Evolutionary conservation across 64 coral and sea anemone genomes (phyloP).

Genomic region (Pocillopora damicornis): DNA sequence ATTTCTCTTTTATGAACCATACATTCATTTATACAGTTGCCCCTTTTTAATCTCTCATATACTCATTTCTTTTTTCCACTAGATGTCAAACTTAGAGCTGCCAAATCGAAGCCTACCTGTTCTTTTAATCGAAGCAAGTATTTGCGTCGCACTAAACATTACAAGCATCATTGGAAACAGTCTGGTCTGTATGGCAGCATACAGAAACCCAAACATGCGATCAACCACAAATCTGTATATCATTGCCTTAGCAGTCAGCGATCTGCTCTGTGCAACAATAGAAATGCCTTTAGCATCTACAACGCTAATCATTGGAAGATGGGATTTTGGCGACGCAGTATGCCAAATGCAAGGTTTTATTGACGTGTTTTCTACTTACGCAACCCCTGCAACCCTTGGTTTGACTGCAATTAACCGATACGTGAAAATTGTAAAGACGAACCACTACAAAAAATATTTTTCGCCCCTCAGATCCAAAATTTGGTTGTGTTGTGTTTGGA

Average conservation of each 20-base stretch:
- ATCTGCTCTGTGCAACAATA: neutral
- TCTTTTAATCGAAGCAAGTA: neutral
- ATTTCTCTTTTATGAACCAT: too few species aligned
- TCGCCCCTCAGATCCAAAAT: neutral
- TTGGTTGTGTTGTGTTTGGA: neutral
- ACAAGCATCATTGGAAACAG: neutral
- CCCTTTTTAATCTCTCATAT: too few species aligned
- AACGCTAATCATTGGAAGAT: neutral
- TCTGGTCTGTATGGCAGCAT: conserved; percentile 5
- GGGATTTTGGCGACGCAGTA: conserved; percentile 18
- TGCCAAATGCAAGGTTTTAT: conserved; percentile 53
- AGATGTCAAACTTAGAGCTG: neutral
- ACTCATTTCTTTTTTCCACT: too few species aligned
- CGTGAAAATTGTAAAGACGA: conserved; percentile 16
- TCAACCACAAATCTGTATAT: conserved; percentile 24
- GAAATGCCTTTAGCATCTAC: neutral
- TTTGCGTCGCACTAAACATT: neutral
- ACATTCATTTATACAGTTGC: too few species aligned
- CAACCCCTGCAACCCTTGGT: neutral
- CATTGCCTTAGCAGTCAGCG: conserved; percentile 15
- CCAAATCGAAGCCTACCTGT: neutral
- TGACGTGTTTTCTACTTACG: neutral
- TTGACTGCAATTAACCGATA: conserved; percentile 8
- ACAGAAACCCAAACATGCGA: conserved; percentile 9
- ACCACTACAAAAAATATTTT: conserved; percentile 7